phyloP scores from a whole-genome alignment of 1,140 invertebrate genomes.

The Drosophila ananassae region DNA sequence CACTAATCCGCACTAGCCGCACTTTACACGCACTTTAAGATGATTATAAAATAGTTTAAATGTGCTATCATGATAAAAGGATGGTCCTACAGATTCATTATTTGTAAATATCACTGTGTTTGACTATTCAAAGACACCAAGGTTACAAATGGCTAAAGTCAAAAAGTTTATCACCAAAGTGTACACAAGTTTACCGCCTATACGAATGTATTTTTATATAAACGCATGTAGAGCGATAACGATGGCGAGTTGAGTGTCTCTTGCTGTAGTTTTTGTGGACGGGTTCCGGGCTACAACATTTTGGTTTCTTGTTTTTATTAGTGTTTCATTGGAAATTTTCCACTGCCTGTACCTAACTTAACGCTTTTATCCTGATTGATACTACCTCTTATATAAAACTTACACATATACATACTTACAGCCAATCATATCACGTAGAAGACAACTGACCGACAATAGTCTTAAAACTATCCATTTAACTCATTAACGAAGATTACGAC shows the following conservation, averaged over 20 bases:
- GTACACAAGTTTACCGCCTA: not conserved
- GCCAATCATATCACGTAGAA: conserved; percentile 18
- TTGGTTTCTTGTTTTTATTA: not conserved
- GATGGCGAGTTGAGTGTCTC: not conserved
- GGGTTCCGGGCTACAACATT: conserved; percentile 6
- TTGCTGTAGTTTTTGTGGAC: conserved; percentile 23
- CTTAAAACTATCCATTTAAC: conserved; percentile 12
- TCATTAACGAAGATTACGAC: not conserved
- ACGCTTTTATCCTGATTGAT: conserved; percentile 10
- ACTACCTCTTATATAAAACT: conserved; percentile 14
- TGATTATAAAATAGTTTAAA: too few relatives aligned
- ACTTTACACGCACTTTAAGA: not conserved
- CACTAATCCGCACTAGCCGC: not conserved
- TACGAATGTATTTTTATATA: not conserved
- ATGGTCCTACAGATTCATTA: not conserved
- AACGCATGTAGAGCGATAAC: conserved; percentile 24
- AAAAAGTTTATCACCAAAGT: conserved; percentile 65
- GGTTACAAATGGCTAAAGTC: conserved; percentile 48
- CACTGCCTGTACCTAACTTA: conserved; percentile 18
- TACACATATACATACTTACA: conserved; percentile 14
- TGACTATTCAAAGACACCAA: conserved; percentile 23
- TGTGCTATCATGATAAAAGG: too few relatives aligned
- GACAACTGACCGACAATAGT: conserved; percentile 18
- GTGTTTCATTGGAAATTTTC: conserved; percentile 4
- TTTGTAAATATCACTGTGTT: conserved; percentile 23